Conservation (phyloP, 2,797 vertebrate species). For the Orestias chungarensis region DNA sequence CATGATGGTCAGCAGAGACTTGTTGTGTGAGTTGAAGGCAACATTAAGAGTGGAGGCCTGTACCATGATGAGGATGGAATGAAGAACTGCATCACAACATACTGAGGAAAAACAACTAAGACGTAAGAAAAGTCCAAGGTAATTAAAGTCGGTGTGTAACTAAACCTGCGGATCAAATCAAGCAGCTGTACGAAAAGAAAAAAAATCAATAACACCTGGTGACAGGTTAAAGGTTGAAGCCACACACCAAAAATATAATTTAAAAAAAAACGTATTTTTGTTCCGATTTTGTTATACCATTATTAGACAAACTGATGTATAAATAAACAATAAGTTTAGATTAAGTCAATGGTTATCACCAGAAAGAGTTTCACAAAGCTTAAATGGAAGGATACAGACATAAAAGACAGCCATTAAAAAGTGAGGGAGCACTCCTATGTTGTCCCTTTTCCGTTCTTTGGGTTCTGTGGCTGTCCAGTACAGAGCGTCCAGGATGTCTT, state of each 20-base stretch:
- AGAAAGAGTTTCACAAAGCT: neutral
- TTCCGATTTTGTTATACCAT: neutral
- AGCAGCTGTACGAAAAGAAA: neutral
- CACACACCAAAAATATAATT: neutral
- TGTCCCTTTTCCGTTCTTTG: constrained; percentile 92
- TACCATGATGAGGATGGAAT: constrained; percentile 96
- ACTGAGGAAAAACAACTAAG: constrained; percentile 70
- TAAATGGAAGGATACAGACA: constrained; percentile 91
- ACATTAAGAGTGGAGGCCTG: constrained; percentile 98
- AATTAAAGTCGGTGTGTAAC: neutral
- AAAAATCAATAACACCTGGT: neutral
- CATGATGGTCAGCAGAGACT: constrained; percentile 98
- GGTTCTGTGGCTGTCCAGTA: constrained; percentile 99
- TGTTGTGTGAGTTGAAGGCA: constrained; percentile 98
- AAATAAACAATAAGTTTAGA: neutral
- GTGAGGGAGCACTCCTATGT: constrained; percentile 94
- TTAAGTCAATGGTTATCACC: neutral
- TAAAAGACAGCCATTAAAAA: constrained; percentile 98
- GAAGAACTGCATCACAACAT: too few relatives aligned
- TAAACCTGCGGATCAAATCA: neutral
- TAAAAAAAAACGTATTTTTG: neutral
- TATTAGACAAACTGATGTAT: neutral
- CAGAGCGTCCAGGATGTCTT: constrained; percentile 96
- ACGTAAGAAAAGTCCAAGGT: neutral
- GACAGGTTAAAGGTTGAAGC: neutral